These are phyloP conservation scores for Peromyscus eremicus DNA, from an alignment of 2,797 vertebrate genomes.

Conservation along the genomic window DNA sequence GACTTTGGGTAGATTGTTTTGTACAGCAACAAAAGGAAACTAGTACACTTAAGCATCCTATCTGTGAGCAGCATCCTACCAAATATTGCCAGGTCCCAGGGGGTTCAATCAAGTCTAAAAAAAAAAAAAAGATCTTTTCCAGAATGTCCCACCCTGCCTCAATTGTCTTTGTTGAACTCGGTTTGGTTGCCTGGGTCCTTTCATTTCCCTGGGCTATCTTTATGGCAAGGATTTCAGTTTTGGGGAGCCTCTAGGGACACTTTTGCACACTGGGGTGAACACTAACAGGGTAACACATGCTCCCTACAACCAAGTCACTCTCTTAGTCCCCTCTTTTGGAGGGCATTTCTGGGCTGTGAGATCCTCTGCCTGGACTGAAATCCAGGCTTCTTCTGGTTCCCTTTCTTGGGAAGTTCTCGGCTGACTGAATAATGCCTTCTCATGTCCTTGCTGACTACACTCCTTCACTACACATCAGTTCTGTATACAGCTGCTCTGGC, in stretches of 20 bases:
- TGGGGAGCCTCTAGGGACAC: background rate
- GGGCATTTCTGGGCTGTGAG: too few relatives aligned
- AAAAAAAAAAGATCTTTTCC: background rate
- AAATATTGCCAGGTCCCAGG: background rate
- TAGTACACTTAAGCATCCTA: background rate
- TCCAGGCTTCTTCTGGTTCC: too few relatives aligned
- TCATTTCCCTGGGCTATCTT: background rate
- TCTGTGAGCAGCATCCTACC: background rate
- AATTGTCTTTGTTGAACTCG: accelerated
- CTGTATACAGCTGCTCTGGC: background rate
- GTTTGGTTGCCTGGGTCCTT: background rate
- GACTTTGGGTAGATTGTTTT: background rate
- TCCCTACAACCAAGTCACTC: background rate
- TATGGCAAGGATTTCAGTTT: background rate
- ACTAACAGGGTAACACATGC: background rate
- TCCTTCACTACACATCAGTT: background rate
- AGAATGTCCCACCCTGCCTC: background rate
- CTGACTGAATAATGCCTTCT: background rate
- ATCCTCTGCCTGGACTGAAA: background rate
- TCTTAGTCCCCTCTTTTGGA: background rate
- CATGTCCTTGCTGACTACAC: background rate
- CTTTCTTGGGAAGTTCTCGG: background rate
- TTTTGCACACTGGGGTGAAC: background rate
- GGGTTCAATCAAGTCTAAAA: too few relatives aligned
- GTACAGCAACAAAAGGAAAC: too few relatives aligned